phyloP scores from a whole-genome alignment of 2,113 vertebrate genomes.

The Glareola pratincola region DNA sequence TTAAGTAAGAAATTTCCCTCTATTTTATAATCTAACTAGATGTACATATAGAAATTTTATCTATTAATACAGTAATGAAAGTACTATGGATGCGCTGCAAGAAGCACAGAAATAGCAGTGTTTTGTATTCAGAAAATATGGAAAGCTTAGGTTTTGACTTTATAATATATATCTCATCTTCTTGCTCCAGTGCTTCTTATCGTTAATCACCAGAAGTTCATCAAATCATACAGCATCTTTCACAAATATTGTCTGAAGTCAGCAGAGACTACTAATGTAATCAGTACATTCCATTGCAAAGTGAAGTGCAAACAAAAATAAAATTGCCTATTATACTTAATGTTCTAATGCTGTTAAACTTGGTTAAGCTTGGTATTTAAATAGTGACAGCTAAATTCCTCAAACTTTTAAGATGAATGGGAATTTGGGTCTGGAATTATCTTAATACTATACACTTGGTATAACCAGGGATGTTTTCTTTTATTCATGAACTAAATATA shows the following conservation, averaged over 20 bases:
- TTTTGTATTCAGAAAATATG: background rate
- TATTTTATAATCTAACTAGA: background rate
- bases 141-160: background rate
- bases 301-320: constrained; percentile 14
- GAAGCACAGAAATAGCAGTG: background rate
- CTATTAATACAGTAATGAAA: background rate
- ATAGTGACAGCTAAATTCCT: constrained; percentile 9
- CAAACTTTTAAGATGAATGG: background rate
- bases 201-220: background rate
- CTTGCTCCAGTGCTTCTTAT: background rate
- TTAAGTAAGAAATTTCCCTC: background rate
- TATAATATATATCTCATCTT: background rate
- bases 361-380: constrained; percentile 27
- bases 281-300: background rate
- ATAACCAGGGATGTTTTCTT: background rate
- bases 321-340: constrained; percentile 24
- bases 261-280: background rate
- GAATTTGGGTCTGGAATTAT: background rate
- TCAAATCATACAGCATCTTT: background rate
- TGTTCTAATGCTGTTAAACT: constrained; percentile 17
- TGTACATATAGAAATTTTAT: background rate
- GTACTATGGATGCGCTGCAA: background rate
- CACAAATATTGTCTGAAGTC: background rate
- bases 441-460: background rate
- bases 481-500: background rate